Base-by-base conservation (phyloP, 2,797 vertebrate species). In the Neoniphon sammara region DNA sequence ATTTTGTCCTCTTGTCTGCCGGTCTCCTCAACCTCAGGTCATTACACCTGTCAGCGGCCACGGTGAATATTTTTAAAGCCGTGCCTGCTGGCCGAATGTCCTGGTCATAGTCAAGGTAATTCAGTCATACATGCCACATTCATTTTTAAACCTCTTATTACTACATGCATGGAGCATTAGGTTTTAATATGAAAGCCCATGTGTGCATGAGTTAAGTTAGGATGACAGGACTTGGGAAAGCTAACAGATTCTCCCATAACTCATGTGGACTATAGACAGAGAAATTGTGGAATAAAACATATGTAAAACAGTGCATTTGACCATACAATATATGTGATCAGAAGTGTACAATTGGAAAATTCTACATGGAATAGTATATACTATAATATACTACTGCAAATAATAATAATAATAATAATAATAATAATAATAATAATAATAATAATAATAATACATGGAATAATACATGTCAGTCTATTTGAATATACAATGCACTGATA, bases 1-100 rank as follows among this genome's bases (percentile, higher is more conserved):
- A 87, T 75, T 73, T 54, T 64, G 88, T 80, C 74, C 67, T 85
- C 79, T 80, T 83, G 74, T 89, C 84, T 90, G 85, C 65, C 66
- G 44, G 34, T 71, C 66, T 82, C 55, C 47, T 39, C 56, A 23
- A 81, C 44, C 39, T 74, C 31, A 27, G 77, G 81, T 83, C 85
- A 57, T 44, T 72, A 80, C 64, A 90, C 75, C 85, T 84, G 73
- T 73, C 77, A 56, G 55, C 1, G 21, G 52, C 34, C 30, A 42
- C 25, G 4, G 21, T 80, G 86, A 87, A 88, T 90, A 83, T 87
- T 73, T 23, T 31, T 3, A 31, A 80, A 83, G 67, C 70, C 65
- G 66, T 49, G 8, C 49, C 57, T 30, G 3, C n/a, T 12, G 63
- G 39, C 61, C 74, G 59, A 73, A 53, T 66, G 63, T 74, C 72